Percentiles rank a stretch among this genome's conserved stretches.
Conservation (phyloP, 1,140 invertebrate species). For the Pollicipes pollicipes region DNA sequence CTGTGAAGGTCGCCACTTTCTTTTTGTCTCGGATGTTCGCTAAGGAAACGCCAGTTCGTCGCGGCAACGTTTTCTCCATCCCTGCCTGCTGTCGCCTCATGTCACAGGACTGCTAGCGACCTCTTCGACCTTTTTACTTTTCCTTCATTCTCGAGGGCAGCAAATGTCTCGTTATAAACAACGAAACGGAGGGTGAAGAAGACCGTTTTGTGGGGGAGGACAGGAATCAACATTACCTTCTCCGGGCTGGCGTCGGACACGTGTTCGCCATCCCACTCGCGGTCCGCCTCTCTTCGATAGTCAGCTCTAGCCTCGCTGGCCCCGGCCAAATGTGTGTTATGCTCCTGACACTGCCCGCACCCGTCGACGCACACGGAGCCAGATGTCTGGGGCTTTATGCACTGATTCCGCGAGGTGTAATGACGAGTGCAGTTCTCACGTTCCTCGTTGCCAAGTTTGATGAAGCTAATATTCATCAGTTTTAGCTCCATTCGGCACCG, state of each 20-base stretch:
- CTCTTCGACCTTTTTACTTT: background rate
- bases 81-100: background rate
- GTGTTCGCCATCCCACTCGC: background rate
- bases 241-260: background rate
- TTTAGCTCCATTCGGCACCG: background rate
- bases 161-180: background rate
- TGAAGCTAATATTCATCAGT: background rate
- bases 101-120: background rate
- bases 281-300: background rate
- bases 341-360: background rate
- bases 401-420: background rate
- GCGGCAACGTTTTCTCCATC: background rate
- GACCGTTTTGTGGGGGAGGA: background rate
- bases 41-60: background rate
- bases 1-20: background rate
- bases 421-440: background rate
- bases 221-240: background rate
- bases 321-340: background rate
- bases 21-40: background rate
- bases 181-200: background rate
- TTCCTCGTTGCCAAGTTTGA: background rate
- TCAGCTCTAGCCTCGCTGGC: background rate
- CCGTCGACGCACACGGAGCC: background rate
- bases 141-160: background rate
- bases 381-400: background rate